Conservation (phyloP, 2,797 vertebrate genomes). For the Craterocephalus amniculus region DNA sequence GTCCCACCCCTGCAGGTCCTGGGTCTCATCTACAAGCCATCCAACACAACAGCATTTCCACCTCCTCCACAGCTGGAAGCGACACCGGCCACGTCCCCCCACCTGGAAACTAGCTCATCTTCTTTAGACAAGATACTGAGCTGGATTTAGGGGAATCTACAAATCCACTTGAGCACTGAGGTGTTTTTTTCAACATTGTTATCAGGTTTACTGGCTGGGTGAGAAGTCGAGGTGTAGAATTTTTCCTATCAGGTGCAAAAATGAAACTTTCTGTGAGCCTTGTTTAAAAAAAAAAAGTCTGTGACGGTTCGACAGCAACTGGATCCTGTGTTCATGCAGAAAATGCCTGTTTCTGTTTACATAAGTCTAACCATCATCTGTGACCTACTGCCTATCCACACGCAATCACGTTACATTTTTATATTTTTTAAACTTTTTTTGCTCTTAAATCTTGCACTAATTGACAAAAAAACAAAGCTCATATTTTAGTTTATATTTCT, state of each 20-base stretch:
- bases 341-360: slow-evolving; percentile 41
- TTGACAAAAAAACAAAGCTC: slow-evolving; percentile 33
- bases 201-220: slow-evolving; percentile 17
- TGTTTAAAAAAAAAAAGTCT: slow-evolving; percentile 50
- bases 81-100: slow-evolving; percentile 82
- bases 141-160: slow-evolving; percentile 30
- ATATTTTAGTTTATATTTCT: slow-evolving; percentile 45
- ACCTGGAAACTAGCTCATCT: slow-evolving; percentile 87
- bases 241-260: slow-evolving; percentile 41
- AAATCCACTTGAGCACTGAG: slow-evolving; percentile 31
- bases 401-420: slow-evolving; percentile 12
- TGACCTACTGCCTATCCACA: slow-evolving; percentile 33
- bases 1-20: slow-evolving; percentile 86
- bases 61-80: slow-evolving; percentile 87
- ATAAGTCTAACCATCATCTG: slow-evolving; percentile 37
- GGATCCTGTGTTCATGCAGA: slow-evolving; percentile 49
- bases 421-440: slow-evolving; percentile 29
- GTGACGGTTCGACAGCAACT: slow-evolving; percentile 54
- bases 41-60: slow-evolving; percentile 97
- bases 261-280: slow-evolving; percentile 34
- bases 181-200: slow-evolving; percentile 23
- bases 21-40: slow-evolving; percentile 90
- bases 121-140: slow-evolving; percentile 53
- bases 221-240: slow-evolving; percentile 29
- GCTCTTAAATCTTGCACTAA: slow-evolving; percentile 65